Conservation (phyloP, 35 echinoderm and acorn worm species). For the Acanthaster planci region DNA sequence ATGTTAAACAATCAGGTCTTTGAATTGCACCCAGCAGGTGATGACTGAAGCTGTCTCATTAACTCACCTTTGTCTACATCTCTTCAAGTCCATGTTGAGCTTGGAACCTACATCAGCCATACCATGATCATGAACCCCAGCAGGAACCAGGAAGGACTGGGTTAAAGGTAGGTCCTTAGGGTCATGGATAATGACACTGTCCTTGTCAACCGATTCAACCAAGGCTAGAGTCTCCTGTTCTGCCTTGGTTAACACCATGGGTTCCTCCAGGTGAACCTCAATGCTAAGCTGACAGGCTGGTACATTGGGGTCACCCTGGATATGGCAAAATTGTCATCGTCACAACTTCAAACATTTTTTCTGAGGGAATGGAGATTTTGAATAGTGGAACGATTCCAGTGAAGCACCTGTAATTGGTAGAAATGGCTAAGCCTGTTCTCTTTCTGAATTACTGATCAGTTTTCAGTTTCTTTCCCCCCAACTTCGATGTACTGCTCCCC, state of each 20-base stretch:
- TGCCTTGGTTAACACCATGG: constrained; percentile 57
- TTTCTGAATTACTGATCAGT: no score
- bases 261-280: constrained; percentile 74
- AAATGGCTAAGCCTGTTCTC: no score
- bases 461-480: no score
- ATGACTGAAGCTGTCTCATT: neutral
- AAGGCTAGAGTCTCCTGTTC: constrained; percentile 62
- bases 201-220: constrained; percentile 43
- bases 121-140: constrained; percentile 68
- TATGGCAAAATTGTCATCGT: neutral
- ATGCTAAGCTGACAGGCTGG: constrained; percentile 82
- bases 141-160: constrained; percentile 72
- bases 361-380: no score
- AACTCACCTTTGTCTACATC: constrained; percentile 70
- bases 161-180: neutral
- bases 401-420: no score
- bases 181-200: constrained; percentile 41
- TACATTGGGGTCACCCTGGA: constrained; percentile 93
- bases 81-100: constrained; percentile 30
- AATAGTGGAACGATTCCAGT: no score
- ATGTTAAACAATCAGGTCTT: no score
- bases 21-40: no score
- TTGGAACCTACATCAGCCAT: constrained; percentile 43
- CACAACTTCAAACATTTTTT: no score
- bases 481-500: no score